These are phyloP conservation scores for Drosophila yakuba DNA, from an alignment of 1,140 invertebrate genomes.

Conservation along the genomic window DNA sequence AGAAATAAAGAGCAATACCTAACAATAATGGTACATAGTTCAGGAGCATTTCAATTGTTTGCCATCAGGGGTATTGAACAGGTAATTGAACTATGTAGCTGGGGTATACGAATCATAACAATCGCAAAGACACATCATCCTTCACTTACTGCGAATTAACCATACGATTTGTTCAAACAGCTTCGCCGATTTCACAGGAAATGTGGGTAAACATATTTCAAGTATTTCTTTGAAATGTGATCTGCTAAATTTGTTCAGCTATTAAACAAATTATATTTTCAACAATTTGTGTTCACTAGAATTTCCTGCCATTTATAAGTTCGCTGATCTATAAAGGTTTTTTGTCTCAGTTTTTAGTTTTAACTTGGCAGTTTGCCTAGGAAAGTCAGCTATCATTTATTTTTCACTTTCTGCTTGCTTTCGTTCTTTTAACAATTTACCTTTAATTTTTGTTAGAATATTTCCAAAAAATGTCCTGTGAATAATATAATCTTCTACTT, in stretches of 20 bases:
- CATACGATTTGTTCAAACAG: conserved; percentile 9
- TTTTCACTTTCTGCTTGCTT: too few species aligned
- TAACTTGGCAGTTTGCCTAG: too few species aligned
- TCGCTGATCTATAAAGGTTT: neutral
- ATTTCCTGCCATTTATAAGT: neutral
- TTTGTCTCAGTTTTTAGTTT: conserved; percentile 2
- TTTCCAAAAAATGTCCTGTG: too few species aligned
- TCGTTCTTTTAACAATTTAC: too few species aligned
- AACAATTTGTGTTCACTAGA: neutral
- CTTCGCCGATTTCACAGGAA: conserved; percentile 11
- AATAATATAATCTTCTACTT: neutral
- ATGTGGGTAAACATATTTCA: conserved; percentile 1
- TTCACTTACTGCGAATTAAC: conserved; percentile 19
- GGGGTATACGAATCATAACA: conserved; percentile 11
- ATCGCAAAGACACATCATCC: conserved; percentile 2
- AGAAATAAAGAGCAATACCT: conserved; percentile 28
- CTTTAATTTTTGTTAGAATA: too few species aligned
- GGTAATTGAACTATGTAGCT: conserved; percentile 36
- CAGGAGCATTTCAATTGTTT: conserved; percentile 21
- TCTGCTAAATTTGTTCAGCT: neutral
- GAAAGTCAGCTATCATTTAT: too few species aligned
- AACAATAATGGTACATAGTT: conserved; percentile 10
- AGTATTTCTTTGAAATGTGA: conserved; percentile 12
- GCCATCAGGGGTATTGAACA: conserved; percentile 17
- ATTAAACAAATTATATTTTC: neutral